Base-by-base conservation (phyloP, 2,888 invertebrate species). In the Teinopalpus imperialis region DNA sequence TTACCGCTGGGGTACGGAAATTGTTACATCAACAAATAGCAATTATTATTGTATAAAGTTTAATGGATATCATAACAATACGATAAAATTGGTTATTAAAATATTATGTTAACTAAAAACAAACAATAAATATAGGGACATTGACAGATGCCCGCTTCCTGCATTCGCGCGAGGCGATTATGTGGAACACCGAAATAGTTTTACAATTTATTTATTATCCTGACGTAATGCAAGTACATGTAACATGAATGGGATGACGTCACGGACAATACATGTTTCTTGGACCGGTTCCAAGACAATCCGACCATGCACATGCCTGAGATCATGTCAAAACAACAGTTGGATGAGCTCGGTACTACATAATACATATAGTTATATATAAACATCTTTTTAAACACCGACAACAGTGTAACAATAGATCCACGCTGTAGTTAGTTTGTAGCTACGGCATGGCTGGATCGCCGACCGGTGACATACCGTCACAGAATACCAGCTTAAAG, bases 161-260 rank as follows among this genome's bases (percentile, higher is more conserved):
- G 30, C 6, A 31, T 8, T 13, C 6, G 9, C 23, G 8, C 24
- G 26, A 16, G 6, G n/a, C 39, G 39, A 21, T 41, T 8, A 31
- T 23, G 16, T 24, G 9, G 14, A 9, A 12, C 8, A 20, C 35
- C 10, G 37, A 44, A 44, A 44, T 44, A 34, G 32, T 45, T 40
- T 21, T 29, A 45, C 27, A 45, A 34, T 34, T 14, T 27, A 40
- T 40, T 40, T 30, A 26, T 40, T 39, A 32, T 20, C 2, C 20
- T 27, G 21, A 45, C 32, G 40, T 40, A 34, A 45, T 3, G 29
- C 10, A 16, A 23, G 35, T 21, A 9, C n/a, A 23, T 27, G 10
- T 14, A 29, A 39, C 32, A 45, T 45, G 45, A 45, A 45, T 45
- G 45, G 34, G 20, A 26, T 45, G 32, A 45, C 45, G 45, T 45